These are phyloP conservation scores for Maconellicoccus hirsutus DNA, from an alignment of 1,140 invertebrate genomes.

Conservation along the genomic window DNA sequence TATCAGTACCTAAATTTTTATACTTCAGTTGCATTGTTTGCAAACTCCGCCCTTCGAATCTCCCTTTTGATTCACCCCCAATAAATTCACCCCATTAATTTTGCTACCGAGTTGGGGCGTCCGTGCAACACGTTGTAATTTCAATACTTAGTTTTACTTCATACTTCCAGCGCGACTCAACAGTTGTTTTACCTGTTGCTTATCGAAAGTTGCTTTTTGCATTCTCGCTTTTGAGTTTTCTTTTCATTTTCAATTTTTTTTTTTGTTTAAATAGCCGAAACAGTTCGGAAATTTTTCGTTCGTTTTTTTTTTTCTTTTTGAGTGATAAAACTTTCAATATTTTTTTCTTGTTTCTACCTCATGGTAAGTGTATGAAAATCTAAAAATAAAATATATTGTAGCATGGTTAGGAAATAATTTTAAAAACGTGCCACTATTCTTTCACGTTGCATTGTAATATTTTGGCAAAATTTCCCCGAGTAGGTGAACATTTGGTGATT, in stretches of 20 bases:
- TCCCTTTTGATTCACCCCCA: slow-evolving; percentile 15
- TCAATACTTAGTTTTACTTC: slow-evolving; percentile 11
- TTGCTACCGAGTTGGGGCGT: background rate
- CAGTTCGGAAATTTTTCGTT: slow-evolving; percentile 5
- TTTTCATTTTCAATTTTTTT: background rate
- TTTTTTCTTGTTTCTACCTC: background rate
- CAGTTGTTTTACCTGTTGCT: slow-evolving; percentile 18
- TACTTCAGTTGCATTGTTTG: background rate
- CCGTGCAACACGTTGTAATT: slow-evolving; percentile 18
- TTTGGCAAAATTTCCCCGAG: background rate
- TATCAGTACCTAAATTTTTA: too few relatives aligned
- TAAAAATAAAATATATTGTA: background rate
- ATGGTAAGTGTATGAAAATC: background rate
- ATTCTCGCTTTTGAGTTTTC: background rate
- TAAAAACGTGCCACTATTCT: background rate
- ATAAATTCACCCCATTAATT: slow-evolving; percentile 13
- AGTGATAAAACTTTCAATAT: background rate
- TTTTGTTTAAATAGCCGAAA: background rate
- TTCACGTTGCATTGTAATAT: background rate
- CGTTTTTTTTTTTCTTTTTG: background rate
- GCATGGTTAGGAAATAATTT: background rate
- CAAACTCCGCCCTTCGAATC: slow-evolving; percentile 13
- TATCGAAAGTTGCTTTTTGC: slow-evolving; percentile 1
- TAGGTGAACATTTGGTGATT: background rate
- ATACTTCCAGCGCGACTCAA: background rate